Conservation (phyloP, 2,113 vertebrate species). For the Channa argus region DNA sequence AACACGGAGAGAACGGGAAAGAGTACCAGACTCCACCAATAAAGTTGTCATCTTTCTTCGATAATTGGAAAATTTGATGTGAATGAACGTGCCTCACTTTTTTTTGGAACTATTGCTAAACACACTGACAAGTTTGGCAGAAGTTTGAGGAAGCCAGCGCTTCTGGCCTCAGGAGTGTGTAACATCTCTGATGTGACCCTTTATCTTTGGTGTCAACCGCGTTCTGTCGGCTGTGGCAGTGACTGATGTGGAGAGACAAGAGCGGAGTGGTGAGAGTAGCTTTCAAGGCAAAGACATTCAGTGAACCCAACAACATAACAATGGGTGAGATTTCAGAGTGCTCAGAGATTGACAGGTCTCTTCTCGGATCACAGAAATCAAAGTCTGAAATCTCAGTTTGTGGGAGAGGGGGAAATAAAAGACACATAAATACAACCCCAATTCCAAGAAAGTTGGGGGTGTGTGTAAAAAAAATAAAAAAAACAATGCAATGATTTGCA, state of each 20-base stretch:
- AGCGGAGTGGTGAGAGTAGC: slow-evolving; percentile 22
- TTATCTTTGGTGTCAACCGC: slow-evolving; percentile 35
- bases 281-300: slow-evolving; percentile 37
- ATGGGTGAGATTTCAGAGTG: slow-evolving; percentile 45
- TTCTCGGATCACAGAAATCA: slow-evolving; percentile 27
- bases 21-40: slow-evolving; percentile 21
- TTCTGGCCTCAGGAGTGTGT: background rate
- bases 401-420: no score
- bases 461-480: no score
- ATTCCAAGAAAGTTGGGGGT: no score
- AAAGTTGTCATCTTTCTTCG: slow-evolving; percentile 33
- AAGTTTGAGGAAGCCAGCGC: background rate
- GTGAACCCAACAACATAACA: slow-evolving; percentile 35
- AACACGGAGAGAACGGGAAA: slow-evolving; percentile 29
- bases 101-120: no score
- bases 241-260: slow-evolving; percentile 58
- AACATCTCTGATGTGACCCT: slow-evolving; percentile 46
- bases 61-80: slow-evolving; percentile 36
- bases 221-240: slow-evolving; percentile 50
- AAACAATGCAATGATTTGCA: no score
- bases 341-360: slow-evolving; percentile 33
- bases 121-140: no score
- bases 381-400: slow-evolving; percentile 16
- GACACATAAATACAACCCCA: no score
- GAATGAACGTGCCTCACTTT: background rate